A percentile compares a stretch with the other conserved stretches of the same genome.
phyloP scores from a whole-genome alignment of 2,113 vertebrate species.

The Pterophyllum scalare region DNA sequence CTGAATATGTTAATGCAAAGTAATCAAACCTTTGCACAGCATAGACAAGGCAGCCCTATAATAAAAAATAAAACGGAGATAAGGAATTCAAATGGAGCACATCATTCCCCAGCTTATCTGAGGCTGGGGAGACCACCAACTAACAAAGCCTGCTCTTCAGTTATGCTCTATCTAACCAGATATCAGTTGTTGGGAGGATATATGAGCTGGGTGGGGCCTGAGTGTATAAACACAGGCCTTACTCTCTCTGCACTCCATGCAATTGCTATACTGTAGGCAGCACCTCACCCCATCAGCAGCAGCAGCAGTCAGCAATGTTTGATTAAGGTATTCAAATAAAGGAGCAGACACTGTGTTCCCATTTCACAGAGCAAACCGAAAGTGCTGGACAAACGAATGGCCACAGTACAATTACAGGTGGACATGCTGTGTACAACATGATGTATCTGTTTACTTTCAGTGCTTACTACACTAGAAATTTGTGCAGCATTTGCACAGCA shows the following conservation, averaged over 20 bases:
- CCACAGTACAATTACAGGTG: conserved; percentile 47
- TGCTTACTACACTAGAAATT: conserved; percentile 24
- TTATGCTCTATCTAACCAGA: conserved; percentile 71
- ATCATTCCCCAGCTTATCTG: conserved; percentile 66
- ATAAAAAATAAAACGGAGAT: conserved; percentile 65
- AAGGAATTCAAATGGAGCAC: conserved; percentile 68
- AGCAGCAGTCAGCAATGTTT: conserved; percentile 69
- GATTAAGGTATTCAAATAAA: conserved; percentile 81
- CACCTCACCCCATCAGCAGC: conserved; percentile 43
- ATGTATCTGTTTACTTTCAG: conserved; percentile 21
- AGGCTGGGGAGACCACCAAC: conserved; percentile 69
- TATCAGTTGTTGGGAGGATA: conserved; percentile 79
- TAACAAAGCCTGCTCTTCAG: conserved; percentile 77
- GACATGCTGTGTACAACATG: conserved; percentile 10
- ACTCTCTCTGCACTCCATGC: conserved; percentile 47
- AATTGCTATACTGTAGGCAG: conserved; percentile 58
- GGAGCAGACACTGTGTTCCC: conserved; percentile 67
- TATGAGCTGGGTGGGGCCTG: conserved; percentile 79
- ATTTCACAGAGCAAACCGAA: conserved; percentile 66
- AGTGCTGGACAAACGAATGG: conserved; percentile 36
- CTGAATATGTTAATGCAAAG: conserved; percentile 45
- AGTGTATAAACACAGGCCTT: conserved; percentile 70
- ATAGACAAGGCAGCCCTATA: conserved; percentile 39
- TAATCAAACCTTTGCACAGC: conserved; percentile 53
- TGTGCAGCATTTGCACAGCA: background rate